These are phyloP conservation scores for Psephotus haematonotus DNA, from an alignment of 2,113 vertebrate genomes.

Conservation along the genomic window DNA sequence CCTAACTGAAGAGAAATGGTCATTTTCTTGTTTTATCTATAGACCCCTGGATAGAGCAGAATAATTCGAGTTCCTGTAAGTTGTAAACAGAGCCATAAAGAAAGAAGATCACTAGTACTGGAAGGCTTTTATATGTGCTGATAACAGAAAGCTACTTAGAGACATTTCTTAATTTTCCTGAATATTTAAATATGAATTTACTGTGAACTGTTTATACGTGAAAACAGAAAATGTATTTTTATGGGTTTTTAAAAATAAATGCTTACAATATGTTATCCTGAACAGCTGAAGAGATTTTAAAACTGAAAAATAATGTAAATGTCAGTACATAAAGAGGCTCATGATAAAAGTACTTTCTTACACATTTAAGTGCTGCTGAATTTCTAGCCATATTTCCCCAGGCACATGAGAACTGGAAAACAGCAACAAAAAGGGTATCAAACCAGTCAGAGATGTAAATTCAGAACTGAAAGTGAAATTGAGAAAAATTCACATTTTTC, in stretches of 20 bases:
- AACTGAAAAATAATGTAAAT: not conserved
- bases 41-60: not conserved
- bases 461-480: not conserved
- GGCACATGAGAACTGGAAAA: not conserved
- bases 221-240: not conserved
- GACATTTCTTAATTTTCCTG: not conserved
- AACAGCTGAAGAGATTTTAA: not conserved
- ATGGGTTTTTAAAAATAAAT: not conserved
- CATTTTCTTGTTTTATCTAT: not conserved
- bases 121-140: not conserved
- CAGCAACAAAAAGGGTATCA: not conserved
- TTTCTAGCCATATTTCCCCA: not conserved
- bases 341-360: not conserved
- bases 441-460: not conserved
- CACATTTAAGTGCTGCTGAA: not conserved
- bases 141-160: not conserved
- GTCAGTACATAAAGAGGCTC: not conserved
- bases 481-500: not conserved
- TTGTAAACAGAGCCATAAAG: not conserved
- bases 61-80: not conserved
- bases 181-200: not conserved
- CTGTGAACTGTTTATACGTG: not conserved
- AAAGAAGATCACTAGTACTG: not conserved
- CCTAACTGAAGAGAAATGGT: slow-evolving; percentile 21
- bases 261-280: not conserved